Evolutionary conservation across 37 sponge, comb jelly and placozoan genomes (phyloP).

Genomic region (Dysidea cf. avara): DNA sequence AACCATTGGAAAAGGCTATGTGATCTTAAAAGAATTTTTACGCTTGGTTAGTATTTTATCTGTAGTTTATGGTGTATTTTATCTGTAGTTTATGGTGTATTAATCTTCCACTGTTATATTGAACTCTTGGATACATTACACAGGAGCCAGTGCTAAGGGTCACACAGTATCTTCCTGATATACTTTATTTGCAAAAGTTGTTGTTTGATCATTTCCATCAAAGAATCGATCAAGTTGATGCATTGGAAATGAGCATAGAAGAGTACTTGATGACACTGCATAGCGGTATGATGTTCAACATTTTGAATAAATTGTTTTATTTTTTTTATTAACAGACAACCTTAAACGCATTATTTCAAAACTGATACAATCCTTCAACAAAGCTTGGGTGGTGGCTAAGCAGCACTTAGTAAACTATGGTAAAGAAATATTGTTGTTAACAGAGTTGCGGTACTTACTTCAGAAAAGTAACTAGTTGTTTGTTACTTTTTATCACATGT

Average conservation of each 20-base stretch:
- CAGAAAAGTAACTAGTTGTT: background rate
- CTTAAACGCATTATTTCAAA: too few relatives aligned
- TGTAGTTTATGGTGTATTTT: background rate
- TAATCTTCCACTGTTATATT: background rate
- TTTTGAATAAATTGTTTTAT: too few relatives aligned
- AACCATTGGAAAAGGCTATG: slow-evolving; percentile 22
- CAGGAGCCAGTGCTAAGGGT: slow-evolving; percentile 62
- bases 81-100: background rate
- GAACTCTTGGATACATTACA: background rate
- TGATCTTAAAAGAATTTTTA: slow-evolving; percentile 60
- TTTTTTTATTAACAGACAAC: background rate
- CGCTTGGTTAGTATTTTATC: slow-evolving; percentile 20
- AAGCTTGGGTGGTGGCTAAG: too few relatives aligned
- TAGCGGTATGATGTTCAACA: background rate
- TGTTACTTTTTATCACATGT: background rate
- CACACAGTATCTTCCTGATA: slow-evolving; percentile 76
- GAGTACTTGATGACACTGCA: slow-evolving; percentile 30
- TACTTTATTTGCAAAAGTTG: slow-evolving; percentile 55
- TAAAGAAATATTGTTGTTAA: too few relatives aligned
- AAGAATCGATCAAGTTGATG: slow-evolving; percentile 42
- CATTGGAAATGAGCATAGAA: slow-evolving; percentile 24
- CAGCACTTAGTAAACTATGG: too few relatives aligned
- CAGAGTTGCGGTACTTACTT: too few relatives aligned
- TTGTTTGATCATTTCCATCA: slow-evolving; percentile 43
- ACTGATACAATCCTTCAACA: too few relatives aligned